A percentile compares a stretch with the other conserved stretches of the same genome.
Conservation (phyloP, 2,888 invertebrate species). For the Dasysyrphus tricinctus region DNA sequence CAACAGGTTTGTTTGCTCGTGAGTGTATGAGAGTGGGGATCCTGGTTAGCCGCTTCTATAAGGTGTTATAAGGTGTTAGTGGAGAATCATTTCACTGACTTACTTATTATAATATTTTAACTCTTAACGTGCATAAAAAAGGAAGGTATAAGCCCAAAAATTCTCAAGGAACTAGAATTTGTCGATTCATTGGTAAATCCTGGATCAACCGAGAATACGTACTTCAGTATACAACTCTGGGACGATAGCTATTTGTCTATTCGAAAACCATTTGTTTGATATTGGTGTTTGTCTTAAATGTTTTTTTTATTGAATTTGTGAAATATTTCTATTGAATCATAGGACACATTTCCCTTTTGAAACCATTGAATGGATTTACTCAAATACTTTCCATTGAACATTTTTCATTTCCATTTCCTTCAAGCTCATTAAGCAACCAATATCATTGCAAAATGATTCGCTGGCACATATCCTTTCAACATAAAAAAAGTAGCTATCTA, state of each 20-base stretch:
- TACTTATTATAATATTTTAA: no score
- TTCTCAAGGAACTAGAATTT: no score
- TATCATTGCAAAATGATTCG: constrained; percentile 36
- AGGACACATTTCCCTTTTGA: constrained; percentile 1
- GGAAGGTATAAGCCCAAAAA: no score
- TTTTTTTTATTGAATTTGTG: not conserved
- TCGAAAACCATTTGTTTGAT: not conserved
- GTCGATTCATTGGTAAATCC: no score
- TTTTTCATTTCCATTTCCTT: constrained; percentile 31
- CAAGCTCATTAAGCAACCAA: constrained; percentile 36
- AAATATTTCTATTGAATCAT: constrained; percentile 10
- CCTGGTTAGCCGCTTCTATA: no score
- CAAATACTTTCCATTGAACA: not conserved
- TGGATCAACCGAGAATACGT: no score
- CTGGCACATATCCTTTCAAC: constrained; percentile 13
- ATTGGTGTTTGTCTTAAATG: not conserved
- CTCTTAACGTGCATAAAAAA: no score
- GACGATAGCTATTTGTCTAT: not conserved
- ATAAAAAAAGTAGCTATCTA: constrained; percentile 21
- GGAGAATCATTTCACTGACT: no score
- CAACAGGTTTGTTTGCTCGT: no score
- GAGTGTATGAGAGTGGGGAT: no score
- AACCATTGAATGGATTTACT: not conserved
- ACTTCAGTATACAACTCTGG: not conserved
- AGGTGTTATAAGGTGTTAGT: no score